Conservation (phyloP, 2,797 vertebrate genomes). For the Acipenser oxyrinchus region DNA sequence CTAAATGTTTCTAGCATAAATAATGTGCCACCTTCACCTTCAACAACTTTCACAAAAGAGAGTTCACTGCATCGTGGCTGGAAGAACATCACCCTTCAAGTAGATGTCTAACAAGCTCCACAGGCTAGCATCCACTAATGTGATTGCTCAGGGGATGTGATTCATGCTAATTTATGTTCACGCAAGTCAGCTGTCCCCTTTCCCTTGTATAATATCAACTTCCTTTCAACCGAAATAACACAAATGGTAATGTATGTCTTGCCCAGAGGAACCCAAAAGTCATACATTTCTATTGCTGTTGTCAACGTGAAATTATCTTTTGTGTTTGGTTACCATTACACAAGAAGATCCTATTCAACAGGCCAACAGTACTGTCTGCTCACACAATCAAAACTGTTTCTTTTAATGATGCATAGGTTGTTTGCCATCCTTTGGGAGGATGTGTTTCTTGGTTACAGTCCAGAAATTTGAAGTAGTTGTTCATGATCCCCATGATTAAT, state of each 20-base stretch:
- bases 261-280: conserved; percentile 29
- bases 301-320: conserved; percentile 30
- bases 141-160: conserved; percentile 36
- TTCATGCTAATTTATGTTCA: conserved; percentile 52
- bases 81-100: conserved; percentile 22
- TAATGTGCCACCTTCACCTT: conserved; percentile 27
- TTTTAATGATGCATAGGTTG: conserved; percentile 56
- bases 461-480: conserved; percentile 59
- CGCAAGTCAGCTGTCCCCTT: conserved; percentile 46
- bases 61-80: conserved; percentile 31
- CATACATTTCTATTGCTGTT: conserved; percentile 31
- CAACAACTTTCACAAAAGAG: conserved; percentile 39
- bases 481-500: conserved; percentile 62
- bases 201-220: conserved; percentile 44
- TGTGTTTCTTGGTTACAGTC: conserved; percentile 55
- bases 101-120: conserved; percentile 48
- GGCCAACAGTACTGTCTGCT: conserved; percentile 33
- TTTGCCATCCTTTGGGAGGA: conserved; percentile 43
- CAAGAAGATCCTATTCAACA: conserved; percentile 22
- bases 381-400: conserved; percentile 35
- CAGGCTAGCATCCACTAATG: conserved; percentile 52
- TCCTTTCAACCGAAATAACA: conserved; percentile 20
- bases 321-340: conserved; percentile 6
- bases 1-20: conserved; percentile 35
- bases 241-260: background rate